A percentile compares a stretch with the other conserved stretches of the same genome.
These are phyloP conservation scores for Apodemia hepburni DNA, from an alignment of 2,888 invertebrate species.

Conservation along the genomic window DNA sequence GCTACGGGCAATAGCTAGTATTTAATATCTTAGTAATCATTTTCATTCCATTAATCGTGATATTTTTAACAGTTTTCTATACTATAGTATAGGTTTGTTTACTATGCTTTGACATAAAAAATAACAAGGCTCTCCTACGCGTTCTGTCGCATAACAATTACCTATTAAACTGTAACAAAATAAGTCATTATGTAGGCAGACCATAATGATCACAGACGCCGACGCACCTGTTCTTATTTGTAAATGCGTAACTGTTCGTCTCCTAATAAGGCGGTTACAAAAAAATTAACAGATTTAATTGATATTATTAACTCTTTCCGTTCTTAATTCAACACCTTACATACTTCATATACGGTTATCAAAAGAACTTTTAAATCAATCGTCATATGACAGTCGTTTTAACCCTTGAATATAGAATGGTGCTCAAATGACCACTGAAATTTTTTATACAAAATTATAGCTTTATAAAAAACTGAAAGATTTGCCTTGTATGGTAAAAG, in stretches of 20 bases:
- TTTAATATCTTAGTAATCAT: no score
- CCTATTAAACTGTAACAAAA: conserved; percentile 10
- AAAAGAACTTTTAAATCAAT: conserved; percentile 37
- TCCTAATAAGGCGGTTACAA: conserved; percentile 45
- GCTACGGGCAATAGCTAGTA: no score
- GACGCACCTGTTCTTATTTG: conserved; percentile 38
- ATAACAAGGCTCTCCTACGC: neutral
- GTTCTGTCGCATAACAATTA: neutral
- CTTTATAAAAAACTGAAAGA: no score
- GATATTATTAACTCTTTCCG: conserved; percentile 57
- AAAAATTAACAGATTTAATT: conserved; percentile 68
- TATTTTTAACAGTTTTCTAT: no score
- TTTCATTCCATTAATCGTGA: no score
- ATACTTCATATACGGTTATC: conserved; percentile 19
- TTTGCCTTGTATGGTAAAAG: no score
- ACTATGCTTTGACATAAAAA: neutral
- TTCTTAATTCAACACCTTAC: conserved; percentile 51
- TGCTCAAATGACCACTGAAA: conserved; percentile 33
- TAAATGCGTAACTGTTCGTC: conserved; percentile 37
- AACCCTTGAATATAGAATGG: conserved; percentile 26
- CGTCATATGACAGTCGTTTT: conserved; percentile 30
- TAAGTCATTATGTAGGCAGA: conserved; percentile 8
- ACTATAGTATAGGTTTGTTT: neutral
- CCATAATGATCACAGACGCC: conserved; percentile 33
- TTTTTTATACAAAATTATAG: neutral